Percentiles rank a stretch among this genome's conserved stretches.
Conservation (phyloP, 2,888 invertebrate genomes). For the Drosophila lacicola region DNA sequence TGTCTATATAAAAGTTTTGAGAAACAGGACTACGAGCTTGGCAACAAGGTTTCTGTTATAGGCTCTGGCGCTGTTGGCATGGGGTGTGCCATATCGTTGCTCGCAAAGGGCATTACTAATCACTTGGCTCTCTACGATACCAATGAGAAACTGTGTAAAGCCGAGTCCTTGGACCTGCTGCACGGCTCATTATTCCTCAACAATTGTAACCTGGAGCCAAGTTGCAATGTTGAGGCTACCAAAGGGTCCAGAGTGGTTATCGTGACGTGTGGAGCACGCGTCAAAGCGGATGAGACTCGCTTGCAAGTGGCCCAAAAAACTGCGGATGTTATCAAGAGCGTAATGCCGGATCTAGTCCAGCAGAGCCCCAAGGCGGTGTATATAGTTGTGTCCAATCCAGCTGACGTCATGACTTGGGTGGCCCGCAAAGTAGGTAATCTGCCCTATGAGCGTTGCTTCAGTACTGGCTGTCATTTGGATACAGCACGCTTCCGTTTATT, state of each 20-base stretch:
- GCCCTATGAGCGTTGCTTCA: conserved; percentile 92
- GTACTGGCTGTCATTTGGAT: conserved; percentile 95
- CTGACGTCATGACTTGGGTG: conserved; percentile 94
- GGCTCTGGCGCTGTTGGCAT: conserved; percentile 95
- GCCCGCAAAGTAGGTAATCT: conserved; percentile 95
- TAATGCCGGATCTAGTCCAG: conserved; percentile 87
- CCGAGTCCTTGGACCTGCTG: conserved; percentile 38
- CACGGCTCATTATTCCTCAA: conserved; percentile 92
- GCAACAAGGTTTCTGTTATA: conserved; percentile 91
- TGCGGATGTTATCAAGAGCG: conserved; percentile 91
- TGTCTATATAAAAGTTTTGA: conserved; percentile 25
- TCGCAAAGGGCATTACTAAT: conserved; percentile 91
- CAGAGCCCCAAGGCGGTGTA: conserved; percentile 93
- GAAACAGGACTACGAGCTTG: conserved; percentile 48
- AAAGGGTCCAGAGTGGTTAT: conserved; percentile 92
- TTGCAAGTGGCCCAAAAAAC: conserved; percentile 93
- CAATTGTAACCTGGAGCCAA: conserved; percentile 87
- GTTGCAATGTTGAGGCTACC: conserved; percentile 89
- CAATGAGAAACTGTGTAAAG: conserved; percentile 89
- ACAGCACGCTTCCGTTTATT: conserved; percentile 94
- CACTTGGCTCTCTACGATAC: conserved; percentile 92
- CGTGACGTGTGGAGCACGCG: conserved; percentile 94
- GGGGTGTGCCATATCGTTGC: conserved; percentile 92
- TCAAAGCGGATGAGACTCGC: conserved; percentile 91
- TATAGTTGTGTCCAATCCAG: conserved; percentile 94